A percentile compares a stretch with the other conserved stretches of the same genome.
Conservation (phyloP, 2,113 vertebrate species). For the Machaerirhynchus nigripectus region DNA sequence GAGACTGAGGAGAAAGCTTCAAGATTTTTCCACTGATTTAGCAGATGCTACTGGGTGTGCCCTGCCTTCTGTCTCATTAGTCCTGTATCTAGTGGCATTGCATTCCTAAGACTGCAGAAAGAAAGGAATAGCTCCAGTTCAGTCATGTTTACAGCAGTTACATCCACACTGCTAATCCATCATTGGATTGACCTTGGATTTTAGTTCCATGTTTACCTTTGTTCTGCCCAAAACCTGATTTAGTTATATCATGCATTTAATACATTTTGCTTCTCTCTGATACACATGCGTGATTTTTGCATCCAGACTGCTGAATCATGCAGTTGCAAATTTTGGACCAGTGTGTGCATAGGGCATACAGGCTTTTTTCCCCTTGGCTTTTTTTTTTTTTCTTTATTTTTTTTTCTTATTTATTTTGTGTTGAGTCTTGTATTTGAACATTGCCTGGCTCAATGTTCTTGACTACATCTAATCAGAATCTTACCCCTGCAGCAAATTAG, state of each 20-base stretch:
- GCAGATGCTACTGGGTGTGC: slow-evolving; percentile 38
- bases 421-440: not conserved
- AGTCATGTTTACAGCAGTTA: not conserved
- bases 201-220: not conserved
- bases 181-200: slow-evolving; percentile 31
- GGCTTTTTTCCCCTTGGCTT: not conserved
- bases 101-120: not conserved
- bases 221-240: not conserved
- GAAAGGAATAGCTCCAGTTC: not conserved
- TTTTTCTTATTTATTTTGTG: not conserved
- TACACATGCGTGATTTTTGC: not conserved
- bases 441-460: not conserved
- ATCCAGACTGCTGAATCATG: slow-evolving; percentile 46
- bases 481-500: not conserved
- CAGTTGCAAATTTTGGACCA: not conserved
- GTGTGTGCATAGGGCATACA: not conserved
- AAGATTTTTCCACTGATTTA: not conserved
- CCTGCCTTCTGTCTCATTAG: not conserved
- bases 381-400: not conserved
- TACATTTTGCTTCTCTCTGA: not conserved
- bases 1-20: not conserved
- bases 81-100: not conserved
- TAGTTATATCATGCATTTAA: not conserved
- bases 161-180: not conserved
- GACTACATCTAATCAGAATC: not conserved